These are phyloP conservation scores for Limnothrissa miodon DNA, from an alignment of 2,113 vertebrate species.

Conservation along the genomic window DNA sequence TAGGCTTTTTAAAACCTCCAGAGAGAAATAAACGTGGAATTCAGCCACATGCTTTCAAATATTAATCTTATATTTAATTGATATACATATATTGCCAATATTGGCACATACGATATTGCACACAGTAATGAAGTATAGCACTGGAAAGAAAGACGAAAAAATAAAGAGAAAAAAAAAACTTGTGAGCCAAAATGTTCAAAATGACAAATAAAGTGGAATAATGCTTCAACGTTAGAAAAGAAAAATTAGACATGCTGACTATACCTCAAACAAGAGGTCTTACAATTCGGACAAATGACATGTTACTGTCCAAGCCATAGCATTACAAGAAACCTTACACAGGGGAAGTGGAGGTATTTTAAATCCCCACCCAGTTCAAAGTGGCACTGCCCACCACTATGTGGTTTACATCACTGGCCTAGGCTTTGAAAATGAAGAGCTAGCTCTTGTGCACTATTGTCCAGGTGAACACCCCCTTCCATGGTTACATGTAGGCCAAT, in stretches of 20 bases:
- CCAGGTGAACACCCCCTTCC: slow-evolving; percentile 70
- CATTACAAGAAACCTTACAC: slow-evolving; percentile 52
- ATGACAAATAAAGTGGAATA: slow-evolving; percentile 76
- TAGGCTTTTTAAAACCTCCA: slow-evolving; percentile 65
- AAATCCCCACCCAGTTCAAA: slow-evolving; percentile 41
- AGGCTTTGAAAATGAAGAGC: slow-evolving; percentile 56
- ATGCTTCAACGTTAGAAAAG: slow-evolving; percentile 64
- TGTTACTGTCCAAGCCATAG: slow-evolving; percentile 62
- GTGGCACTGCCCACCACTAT: slow-evolving; percentile 47
- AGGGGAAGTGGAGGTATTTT: slow-evolving; percentile 41
- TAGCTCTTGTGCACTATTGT: slow-evolving; percentile 63
- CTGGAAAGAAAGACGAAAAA: slow-evolving; percentile 54
- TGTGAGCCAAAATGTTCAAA: slow-evolving; percentile 71
- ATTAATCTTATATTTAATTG: slow-evolving; percentile 81
- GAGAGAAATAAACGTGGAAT: slow-evolving; percentile 75
- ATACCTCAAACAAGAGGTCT: slow-evolving; percentile 63
- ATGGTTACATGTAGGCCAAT: slow-evolving; percentile 78
- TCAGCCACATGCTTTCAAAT: slow-evolving; percentile 79
- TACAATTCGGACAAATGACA: slow-evolving; percentile 65
- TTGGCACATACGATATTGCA: slow-evolving; percentile 83
- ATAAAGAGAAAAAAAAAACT: slow-evolving; percentile 54
- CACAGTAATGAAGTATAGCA: slow-evolving; percentile 80
- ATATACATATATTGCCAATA: slow-evolving; percentile 80
- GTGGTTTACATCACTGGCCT: slow-evolving; percentile 47
- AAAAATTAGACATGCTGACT: slow-evolving; percentile 65